Evolutionary conservation across 2,113 vertebrate genomes (phyloP), one percentile per base, ranked within the genome.

Genomic region (Leptodactylus fuscus): DNA sequence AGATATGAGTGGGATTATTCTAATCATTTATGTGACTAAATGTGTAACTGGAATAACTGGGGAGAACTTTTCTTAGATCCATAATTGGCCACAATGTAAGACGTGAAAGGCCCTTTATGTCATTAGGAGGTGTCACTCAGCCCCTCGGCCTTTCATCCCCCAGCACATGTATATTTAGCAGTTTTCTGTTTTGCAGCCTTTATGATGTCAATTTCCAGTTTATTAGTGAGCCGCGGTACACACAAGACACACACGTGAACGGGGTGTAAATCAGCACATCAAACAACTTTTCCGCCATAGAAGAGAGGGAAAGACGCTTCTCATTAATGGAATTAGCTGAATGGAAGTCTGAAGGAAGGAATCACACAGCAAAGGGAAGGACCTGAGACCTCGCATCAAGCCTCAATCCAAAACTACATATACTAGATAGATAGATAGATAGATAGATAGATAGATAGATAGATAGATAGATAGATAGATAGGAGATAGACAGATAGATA

Each of bases 211-310:
- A 38, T 29, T 36, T 15, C 83, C 76, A 51, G 71, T 79, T 80
- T 79, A 85, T 79, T 55, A 41, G 32, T 60, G 60, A 73, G 75
- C 75, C 24, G 62, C 70, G 75, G 11, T 55, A 41, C 75, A 79
- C 83, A 80, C 83, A 85, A 80, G 62, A 41, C 83, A 78, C 41
- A 69, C 70, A 65, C 60, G 73, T 85, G 83, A 80, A 29, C 36
- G 20, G 83, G 75, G 83, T 79, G 62, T 67, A 80, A 80, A 85
- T 85, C 22, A 85, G 76, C 10, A 71, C 60, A 71, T 85, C 76
- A 85, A 85, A 85, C 46, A 38, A 22, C 62, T 34, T 16, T 49
- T 46, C 32, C 4, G 15, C 83, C 32, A 55, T n/a, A 79, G 51
- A 48, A 29, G 9, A 67, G 41, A 80, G 41, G 27, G 83, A 9